Evolutionary conservation across 2,888 invertebrate genomes (phyloP), one percentile per base, ranked within the genome.

Genomic region (Marasmarcha lunaedactyla): DNA sequence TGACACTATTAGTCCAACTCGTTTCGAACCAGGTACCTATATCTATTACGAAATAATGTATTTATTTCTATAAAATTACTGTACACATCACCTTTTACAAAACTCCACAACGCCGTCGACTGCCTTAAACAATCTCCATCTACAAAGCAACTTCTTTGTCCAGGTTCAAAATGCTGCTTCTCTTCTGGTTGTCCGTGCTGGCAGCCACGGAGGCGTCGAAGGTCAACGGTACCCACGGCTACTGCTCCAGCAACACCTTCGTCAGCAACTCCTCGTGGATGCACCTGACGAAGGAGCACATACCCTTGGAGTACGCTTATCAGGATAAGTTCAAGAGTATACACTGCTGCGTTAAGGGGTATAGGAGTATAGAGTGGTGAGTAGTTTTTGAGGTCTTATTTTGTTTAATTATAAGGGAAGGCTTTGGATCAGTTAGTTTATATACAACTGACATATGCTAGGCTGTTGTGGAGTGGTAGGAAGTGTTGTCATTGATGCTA

Each of bases 281-380:
- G 84, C 88, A 89, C 59, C 90, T 91, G 68, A 90, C 89, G 43
- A 91, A 91, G 59, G 92, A 92, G 54, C 86, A 89, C 3, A 87
- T 88, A 42, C 79, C 85, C 9, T 73, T 73, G 48, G 91, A 92
- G 55, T 92, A 88, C 62, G 90, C 89, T 9, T 86, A 89, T 51
- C 85, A 87, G 42, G 87, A 87, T 42, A 85, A 87, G 45, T 90
- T 91, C 76, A 92, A 92, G 65, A 90, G 89, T 46, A 86, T 92
- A 35, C 90, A 91, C 62, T 92, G 92, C 70, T 92, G 92, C 62
- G 88, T 90, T 39, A 88, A 89, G 55, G 90, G 90, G 46, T 92
- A 91, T 62, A 77, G 90, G 45, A 91, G 91, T 65, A 91, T 92
- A 51, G 91, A 91, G 84, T 92, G 92, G 92, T 92, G 55, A 88